Evolutionary conservation across 1,140 invertebrate genomes (phyloP), one percentile per base, ranked within the genome.

Genomic region (Caerostris extrusa): DNA sequence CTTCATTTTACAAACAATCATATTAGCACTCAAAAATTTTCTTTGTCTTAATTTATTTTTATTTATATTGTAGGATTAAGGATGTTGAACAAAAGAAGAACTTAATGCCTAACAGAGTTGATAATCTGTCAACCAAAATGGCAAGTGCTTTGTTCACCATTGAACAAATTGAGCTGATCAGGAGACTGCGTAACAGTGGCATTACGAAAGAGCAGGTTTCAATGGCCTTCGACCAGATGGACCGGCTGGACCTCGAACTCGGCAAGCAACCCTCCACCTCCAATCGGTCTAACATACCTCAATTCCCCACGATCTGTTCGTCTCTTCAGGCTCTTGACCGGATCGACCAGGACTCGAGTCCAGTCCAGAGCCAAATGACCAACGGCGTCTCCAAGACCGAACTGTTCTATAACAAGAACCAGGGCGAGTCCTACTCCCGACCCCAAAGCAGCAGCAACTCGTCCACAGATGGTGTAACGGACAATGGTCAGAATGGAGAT

Each of bases 141-240:
- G 90, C 95, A 50, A 89, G 60, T 61, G 87, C 87, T 90, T 91
- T 95, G 94, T 96, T 96, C 95, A 96, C 96, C 50, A 95, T 96
- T 53, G 96, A 96, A 94, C 96, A 96, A 95, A 95, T 96, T 91
- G 96, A 96, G 94, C 94, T 96, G 90, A 95, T 96, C 60, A 94
- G 96, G 10, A 95, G 96, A 19, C 94, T 96, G 19, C 94, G 96
- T 58, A 96, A 96, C 94, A 96, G 95, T 94, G 96, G 96, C 7
- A 95, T 96, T 67, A 96, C 96, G 50, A 96, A 96, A 88, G 95
- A 96, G 86, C 96, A 96, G 94, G 95, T 96, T 7, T 93, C 96
- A 8, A 95, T 95, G 86, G 96, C 96, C 7, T 96, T 96, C 94
- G 96, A 96, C 81, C 95, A 96, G 14, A 95, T 96, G 57, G 96